These are phyloP conservation scores for Orchestia grillus DNA, from an alignment of 1,140 invertebrate genomes.

Conservation along the genomic window DNA sequence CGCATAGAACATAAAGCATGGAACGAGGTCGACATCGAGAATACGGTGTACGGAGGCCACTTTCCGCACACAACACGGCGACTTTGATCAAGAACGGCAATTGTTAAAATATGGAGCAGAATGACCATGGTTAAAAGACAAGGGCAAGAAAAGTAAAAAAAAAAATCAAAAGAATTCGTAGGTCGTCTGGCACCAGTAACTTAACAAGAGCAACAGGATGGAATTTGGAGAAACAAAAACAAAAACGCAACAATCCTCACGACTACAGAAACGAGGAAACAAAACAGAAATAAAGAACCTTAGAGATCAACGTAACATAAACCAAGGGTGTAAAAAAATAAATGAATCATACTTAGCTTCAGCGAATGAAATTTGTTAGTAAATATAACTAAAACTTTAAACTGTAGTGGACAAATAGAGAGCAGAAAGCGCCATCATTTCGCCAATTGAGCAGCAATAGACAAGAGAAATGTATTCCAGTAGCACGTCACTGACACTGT, in stretches of 20 bases:
- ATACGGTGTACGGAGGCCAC: not conserved
- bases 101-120: not conserved
- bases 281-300: constrained; percentile 50
- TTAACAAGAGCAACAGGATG: constrained; percentile 24
- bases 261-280: constrained; percentile 40
- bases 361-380: not conserved
- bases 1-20: not conserved
- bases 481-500: not conserved
- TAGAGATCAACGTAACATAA: constrained; percentile 41
- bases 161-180: not conserved
- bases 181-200: constrained; percentile 7
- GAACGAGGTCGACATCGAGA: not conserved
- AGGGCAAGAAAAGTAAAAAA: not conserved
- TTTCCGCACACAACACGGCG: not conserved
- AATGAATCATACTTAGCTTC: not conserved
- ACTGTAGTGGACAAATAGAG: not conserved
- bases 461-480: not conserved
- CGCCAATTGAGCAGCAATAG: constrained; percentile 24
- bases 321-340: not conserved
- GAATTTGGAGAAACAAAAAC: constrained; percentile 37
- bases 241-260: constrained; percentile 36
- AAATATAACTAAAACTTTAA: not conserved
- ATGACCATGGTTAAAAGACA: not conserved
- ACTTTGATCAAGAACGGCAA: not conserved
- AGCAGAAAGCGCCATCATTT: not conserved